Evolutionary conservation across 2,113 vertebrate genomes (phyloP), one percentile per base, ranked within the genome.

Genomic region (Anoura caudifer): DNA sequence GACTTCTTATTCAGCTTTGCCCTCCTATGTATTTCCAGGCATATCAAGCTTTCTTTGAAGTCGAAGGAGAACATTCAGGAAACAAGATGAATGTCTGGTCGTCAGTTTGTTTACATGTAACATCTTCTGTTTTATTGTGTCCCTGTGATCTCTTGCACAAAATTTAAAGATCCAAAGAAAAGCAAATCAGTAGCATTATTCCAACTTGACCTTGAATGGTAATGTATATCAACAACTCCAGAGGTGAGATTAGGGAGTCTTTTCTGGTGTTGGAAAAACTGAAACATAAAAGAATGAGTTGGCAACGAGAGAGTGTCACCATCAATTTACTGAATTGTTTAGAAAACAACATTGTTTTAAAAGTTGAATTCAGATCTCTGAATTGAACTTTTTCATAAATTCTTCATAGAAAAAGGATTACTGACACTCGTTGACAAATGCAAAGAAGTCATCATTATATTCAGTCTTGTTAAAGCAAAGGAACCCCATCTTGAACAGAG

Each of bases 151-250:
- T 86, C 52, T 95, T 93, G 54, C 14, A 75, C 50, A 89, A 33
- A 91, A 69, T 61, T 85, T 70, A 93, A 97, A 96, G 67, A 96
- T 88, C 15, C 82, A 96, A 94, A 96, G 79, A 36, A 96, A 96
- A 95, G 24, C 61, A 95, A 87, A 85, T 82, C 86, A 80, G 50
- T 88, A 91, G 36, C 50, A 79, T 70, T 41, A 83, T 80, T 97
- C 31, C 69, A 93, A 76, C 17, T 65, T 97, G 70, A 84, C 50
- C 70, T 75, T 84, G 69, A 93, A 76, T 63, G 89, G 9, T 61
- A 96, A 88, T 70, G 67, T 75, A 52, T 79, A 94, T 85, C 63
- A 85, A 59, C 56, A 95, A 59, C 43, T 75, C 52, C 43, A 79
- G 80, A 72, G 31, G n/a, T 81, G 6, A n/a, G 5, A 93, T 91